These are phyloP conservation scores for Sorex araneus DNA, from an alignment of 2,113 vertebrate genomes.

Conservation along the genomic window DNA sequence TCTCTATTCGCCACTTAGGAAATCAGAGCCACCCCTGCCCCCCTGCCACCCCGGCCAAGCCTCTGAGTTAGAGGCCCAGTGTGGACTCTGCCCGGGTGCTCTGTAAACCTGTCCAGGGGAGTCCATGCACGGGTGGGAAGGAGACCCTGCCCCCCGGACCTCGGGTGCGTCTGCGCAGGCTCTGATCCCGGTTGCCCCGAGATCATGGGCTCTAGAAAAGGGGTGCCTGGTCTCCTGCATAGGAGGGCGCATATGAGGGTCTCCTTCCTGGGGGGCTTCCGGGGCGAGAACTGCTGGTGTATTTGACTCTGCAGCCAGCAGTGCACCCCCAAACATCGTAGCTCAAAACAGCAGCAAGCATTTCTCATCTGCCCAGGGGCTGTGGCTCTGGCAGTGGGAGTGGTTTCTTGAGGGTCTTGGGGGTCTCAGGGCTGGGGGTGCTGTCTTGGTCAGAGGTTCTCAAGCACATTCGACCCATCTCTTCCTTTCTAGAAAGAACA, in stretches of 20 bases:
- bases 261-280: neutral
- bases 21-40: too few relatives aligned
- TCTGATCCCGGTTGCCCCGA: too few relatives aligned
- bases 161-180: neutral
- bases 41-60: neutral
- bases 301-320: neutral
- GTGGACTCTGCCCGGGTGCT: neutral
- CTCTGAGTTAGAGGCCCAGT: constrained; percentile 13
- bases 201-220: neutral
- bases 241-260: neutral
- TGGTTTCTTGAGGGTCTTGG: neutral
- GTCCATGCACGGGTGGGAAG: neutral
- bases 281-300: neutral
- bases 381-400: neutral
- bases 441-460: too few relatives aligned
- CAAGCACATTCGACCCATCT: too few relatives aligned
- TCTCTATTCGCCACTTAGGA: neutral
- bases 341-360: neutral
- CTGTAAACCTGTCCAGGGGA: neutral
- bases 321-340: neutral
- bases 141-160: neutral
- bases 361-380: neutral
- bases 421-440: too few relatives aligned
- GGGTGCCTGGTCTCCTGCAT: neutral
- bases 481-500: too few relatives aligned